Evolutionary conservation across 1,140 invertebrate species (phyloP).

Genomic region (Eriosoma lanigerum): DNA sequence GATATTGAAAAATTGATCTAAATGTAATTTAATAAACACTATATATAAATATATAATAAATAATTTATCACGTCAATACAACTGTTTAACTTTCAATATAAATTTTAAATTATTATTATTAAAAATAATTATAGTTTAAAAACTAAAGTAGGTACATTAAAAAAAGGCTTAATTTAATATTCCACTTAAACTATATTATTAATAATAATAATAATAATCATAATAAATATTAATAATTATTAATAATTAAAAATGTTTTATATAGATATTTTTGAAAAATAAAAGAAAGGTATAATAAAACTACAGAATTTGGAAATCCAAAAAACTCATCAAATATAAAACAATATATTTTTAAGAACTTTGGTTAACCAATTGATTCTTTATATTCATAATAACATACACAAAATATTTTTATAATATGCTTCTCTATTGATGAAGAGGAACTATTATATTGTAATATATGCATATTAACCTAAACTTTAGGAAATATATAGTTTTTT

Average conservation of each 20-base stretch:
- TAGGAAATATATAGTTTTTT: slow-evolving; percentile 31
- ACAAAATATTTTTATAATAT: slow-evolving; percentile 24
- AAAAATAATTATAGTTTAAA: neutral
- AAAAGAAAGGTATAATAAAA: too few species aligned
- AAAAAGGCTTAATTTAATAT: neutral
- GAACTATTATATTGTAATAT: slow-evolving; percentile 32
- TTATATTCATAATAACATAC: slow-evolving; percentile 1
- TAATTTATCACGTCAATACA: too few species aligned
- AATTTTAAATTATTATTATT: neutral
- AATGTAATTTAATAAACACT: too few species aligned
- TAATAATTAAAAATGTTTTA: too few species aligned
- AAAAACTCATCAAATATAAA: neutral
- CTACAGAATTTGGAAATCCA: neutral
- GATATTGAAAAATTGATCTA: too few species aligned
- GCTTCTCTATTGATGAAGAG: neutral
- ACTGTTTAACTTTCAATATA: neutral
- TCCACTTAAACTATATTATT: neutral
- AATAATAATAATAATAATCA: too few species aligned
- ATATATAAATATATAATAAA: too few species aligned
- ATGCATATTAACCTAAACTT: slow-evolving; percentile 5
- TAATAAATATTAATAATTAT: too few species aligned
- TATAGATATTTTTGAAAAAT: too few species aligned
- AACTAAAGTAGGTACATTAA: neutral
- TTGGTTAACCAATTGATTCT: neutral
- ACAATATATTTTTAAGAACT: slow-evolving; percentile 8